Percentiles rank a stretch among this genome's conserved stretches.
Evolutionary conservation across 2,113 vertebrate genomes (phyloP).

Genomic region (Forbesichthys papilliferus): DNA sequence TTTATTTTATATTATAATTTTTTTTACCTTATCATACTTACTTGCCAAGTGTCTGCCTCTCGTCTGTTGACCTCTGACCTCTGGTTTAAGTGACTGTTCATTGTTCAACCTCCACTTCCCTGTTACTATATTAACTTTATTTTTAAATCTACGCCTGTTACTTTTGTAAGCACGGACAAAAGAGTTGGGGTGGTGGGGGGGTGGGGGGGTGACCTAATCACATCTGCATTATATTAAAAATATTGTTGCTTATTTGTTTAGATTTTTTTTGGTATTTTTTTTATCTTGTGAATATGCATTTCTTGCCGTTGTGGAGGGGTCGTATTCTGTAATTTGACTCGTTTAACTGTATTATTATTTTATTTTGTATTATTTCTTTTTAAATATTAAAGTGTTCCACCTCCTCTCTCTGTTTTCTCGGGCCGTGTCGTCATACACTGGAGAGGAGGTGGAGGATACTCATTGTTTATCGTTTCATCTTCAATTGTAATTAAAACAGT

Average conservation of each 20-base stretch:
- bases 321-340: conserved; percentile 66
- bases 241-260: conserved; percentile 12
- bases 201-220: conserved; percentile 48
- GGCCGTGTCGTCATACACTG: conserved; percentile 32
- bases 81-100: no score
- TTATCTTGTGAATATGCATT: conserved; percentile 65
- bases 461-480: conserved; percentile 72
- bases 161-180: conserved; percentile 73
- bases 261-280: conserved; percentile 28
- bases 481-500: conserved; percentile 81
- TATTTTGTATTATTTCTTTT: no score
- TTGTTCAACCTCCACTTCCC: no score
- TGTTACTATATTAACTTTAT: background rate
- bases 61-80: no score
- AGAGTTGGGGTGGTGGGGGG: conserved; percentile 40
- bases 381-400: conserved; percentile 23
- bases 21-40: no score
- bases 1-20: no score
- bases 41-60: no score
- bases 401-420: conserved; percentile 31
- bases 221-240: conserved; percentile 42
- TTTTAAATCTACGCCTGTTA: conserved; percentile 65
- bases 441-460: conserved; percentile 49
- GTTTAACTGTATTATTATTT: conserved; percentile 53
- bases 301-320: conserved; percentile 59